Conservation (phyloP, 1,140 invertebrate species). For the Drosophila orosa region DNA sequence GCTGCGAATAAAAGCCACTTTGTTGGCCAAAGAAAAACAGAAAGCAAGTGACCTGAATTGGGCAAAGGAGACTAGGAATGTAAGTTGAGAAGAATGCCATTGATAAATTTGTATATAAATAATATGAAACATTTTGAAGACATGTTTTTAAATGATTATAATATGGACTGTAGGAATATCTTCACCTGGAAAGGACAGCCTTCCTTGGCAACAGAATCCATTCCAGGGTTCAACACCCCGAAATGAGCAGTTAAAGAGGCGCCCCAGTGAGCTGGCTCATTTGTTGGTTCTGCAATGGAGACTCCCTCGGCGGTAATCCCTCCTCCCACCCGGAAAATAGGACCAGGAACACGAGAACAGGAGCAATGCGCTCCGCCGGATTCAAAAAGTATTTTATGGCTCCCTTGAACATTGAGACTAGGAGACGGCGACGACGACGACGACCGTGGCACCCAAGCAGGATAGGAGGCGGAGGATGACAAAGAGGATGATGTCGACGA, state of each 20-base stretch:
- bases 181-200: neutral
- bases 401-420: conserved; percentile 74
- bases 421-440: conserved; percentile 37
- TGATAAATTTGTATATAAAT: neutral
- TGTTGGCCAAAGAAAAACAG: neutral
- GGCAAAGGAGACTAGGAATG: neutral
- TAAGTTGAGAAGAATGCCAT: too few relatives aligned
- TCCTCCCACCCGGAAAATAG: conserved; percentile 16
- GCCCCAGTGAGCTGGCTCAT: conserved; percentile 46
- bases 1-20: neutral
- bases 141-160: neutral
- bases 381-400: conserved; percentile 73
- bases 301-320: conserved; percentile 51
- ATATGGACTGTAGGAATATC: neutral
- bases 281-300: conserved; percentile 42
- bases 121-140: neutral
- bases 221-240: conserved; percentile 38
- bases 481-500: conserved; percentile 44
- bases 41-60: conserved; percentile 8
- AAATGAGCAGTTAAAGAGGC: conserved; percentile 45
- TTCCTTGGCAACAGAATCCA: neutral
- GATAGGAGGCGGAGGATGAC: conserved; percentile 7
- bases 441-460: conserved; percentile 25
- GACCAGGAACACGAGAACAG: conserved; percentile 34
- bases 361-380: conserved; percentile 43